Percentiles rank a stretch among this genome's conserved stretches.
Conservation (phyloP, 2,888 invertebrate genomes). For the Melinaea marsaeus region DNA sequence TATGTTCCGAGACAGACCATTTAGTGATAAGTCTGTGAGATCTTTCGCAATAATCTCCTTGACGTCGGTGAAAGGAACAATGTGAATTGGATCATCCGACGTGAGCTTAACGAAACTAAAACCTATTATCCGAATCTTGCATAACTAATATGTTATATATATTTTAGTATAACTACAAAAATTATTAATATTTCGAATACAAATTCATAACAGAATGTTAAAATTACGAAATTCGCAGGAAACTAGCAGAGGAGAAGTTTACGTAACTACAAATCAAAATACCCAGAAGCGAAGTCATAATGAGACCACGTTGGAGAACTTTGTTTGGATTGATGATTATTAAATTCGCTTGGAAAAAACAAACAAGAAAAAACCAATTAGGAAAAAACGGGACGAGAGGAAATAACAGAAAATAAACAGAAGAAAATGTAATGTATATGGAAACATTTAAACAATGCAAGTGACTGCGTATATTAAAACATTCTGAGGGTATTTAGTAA, state of each 20-base stretch:
- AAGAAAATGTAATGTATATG: too few relatives aligned
- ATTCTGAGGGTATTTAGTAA: too few relatives aligned
- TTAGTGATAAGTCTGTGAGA: conserved; percentile 1
- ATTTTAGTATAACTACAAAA: too few relatives aligned
- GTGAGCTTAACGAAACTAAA: background rate
- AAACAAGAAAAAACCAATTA: conserved; percentile 1
- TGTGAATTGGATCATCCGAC: background rate
- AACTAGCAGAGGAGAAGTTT: background rate
- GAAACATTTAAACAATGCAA: too few relatives aligned
- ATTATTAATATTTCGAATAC: too few relatives aligned
- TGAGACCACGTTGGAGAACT: conserved; percentile 1
- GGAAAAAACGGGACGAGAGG: background rate
- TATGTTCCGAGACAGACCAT: background rate
- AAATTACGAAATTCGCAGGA: too few relatives aligned
- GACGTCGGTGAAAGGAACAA: background rate
- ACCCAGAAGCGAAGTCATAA: background rate
- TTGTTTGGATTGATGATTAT: conserved; percentile 2
- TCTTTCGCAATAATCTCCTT: background rate
- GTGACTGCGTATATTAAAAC: too few relatives aligned
- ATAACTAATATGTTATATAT: too few relatives aligned
- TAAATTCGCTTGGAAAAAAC: background rate
- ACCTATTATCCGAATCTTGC: background rate
- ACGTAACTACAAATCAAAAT: background rate
- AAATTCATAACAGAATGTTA: too few relatives aligned
- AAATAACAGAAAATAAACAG: background rate